Conservation (phyloP, 2,113 vertebrate genomes). For the Antechinus stuartii region DNA sequence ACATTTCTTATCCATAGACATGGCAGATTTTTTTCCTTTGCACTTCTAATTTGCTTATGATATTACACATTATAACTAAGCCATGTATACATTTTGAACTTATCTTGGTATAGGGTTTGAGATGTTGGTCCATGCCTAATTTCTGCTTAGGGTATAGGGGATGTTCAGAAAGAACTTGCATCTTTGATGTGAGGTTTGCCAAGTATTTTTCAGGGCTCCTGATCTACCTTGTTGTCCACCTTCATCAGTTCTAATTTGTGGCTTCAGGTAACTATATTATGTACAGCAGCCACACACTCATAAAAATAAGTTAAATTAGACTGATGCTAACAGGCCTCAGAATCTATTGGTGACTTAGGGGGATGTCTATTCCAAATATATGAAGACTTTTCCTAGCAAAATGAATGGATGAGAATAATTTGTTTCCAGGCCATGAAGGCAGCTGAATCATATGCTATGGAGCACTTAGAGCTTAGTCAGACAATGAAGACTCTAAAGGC, state of each 20-base stretch:
- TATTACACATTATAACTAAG: not conserved
- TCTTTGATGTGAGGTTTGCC: no score
- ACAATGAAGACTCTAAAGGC: not conserved
- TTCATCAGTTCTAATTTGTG: no score
- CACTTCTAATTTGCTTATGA: not conserved
- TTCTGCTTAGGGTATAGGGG: not conserved
- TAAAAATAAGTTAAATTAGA: no score
- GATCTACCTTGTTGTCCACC: no score
- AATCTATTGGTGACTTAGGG: no score
- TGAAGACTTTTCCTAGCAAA: not conserved
- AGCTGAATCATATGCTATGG: not conserved
- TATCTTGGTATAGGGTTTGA: not conserved
- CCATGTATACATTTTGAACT: not conserved
- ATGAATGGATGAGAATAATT: not conserved
- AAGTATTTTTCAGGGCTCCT: no score
- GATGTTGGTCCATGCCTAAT: not conserved
- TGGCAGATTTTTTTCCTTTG: not conserved
- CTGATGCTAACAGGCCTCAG: no score
- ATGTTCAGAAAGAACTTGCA: no score
- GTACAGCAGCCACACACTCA: no score
- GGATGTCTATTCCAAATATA: not conserved
- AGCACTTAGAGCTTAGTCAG: not conserved
- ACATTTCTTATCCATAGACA: not conserved
- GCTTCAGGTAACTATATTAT: no score
- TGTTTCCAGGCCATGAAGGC: not conserved